Evolutionary conservation across 1,140 invertebrate genomes (phyloP), one percentile per base, ranked within the genome.

Genomic region (Ruditapes philippinarum): DNA sequence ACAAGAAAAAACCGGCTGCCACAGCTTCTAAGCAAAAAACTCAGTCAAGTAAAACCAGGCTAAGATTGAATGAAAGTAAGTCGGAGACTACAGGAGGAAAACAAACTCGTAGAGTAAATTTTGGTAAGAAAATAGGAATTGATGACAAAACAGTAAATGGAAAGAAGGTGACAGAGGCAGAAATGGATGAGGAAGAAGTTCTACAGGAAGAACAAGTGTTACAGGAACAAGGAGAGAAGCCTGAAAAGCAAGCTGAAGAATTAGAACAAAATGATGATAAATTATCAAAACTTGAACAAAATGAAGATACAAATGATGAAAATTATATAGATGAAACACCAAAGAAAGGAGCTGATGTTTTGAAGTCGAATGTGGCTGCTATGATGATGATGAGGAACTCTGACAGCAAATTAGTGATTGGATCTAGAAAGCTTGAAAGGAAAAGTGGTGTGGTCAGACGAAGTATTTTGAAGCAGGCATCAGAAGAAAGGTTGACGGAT

Each of bases 391-490:
- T 90, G 28, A 73, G 79, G 51, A 54, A 91, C 19, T 89, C 92
- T 0, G 92, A 92, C 57, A 90, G 89, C 51, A 92, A 91, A 42
- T 73, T 92, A 2, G 31, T 91, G 2, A 42, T 88, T 5, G 89
- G 86, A 7, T 62, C 88, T 14, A 62, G 92, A 57, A 91, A 89
- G 31, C 91, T 92, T 81, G 83, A 90, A 33, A 90, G 65, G 33
- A 74, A 70, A 19, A 28, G 62, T 62, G 60, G 62, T 33, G 42
- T 92, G 0, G 92, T 90, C 2, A 89, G 92, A 45, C 40, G 92
- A 28, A 93, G 92, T 57, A 93, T 93, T 33, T 60, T 93, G 2
- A 92, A 93, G 62, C 80, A 84, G 9, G n/a, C n/a, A n/a, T n/a
- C 57, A 0, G 28, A 65, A 17, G 38, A 33, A 11, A 65, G 45